A percentile compares a stretch with the other conserved stretches of the same genome.
These are phyloP conservation scores for Zoanthus gigantus DNA, from an alignment of 92 coral and sea anemone genomes.

Conservation along the genomic window DNA sequence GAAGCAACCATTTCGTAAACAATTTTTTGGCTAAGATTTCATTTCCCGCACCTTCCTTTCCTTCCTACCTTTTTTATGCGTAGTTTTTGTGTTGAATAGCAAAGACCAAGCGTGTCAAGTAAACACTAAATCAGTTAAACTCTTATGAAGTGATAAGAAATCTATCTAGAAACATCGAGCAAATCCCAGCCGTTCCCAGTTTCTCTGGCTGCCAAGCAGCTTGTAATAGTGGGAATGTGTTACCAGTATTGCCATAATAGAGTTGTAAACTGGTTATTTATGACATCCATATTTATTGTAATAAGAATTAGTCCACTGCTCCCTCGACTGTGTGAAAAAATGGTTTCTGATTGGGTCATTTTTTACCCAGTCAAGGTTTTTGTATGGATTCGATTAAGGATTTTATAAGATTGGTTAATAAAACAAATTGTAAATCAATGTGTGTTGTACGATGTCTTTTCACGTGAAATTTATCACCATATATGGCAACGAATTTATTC, in stretches of 20 bases:
- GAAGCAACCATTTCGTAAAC: constrained; percentile 10
- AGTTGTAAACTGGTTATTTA: constrained; percentile 49
- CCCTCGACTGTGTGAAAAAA: constrained; percentile 35
- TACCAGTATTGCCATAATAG: background rate
- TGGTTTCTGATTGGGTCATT: constrained; percentile 51
- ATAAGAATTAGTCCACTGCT: constrained; percentile 34
- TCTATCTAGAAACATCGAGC: background rate
- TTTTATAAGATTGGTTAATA: constrained; percentile 88
- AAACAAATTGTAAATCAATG: constrained; percentile 66
- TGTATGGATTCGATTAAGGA: constrained; percentile 71
- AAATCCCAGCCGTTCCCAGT: constrained; percentile 3
- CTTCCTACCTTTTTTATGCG: background rate
- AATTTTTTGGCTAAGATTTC: background rate
- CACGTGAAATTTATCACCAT: background rate
- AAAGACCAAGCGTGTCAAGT: background rate
- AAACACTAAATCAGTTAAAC: constrained; percentile 15
- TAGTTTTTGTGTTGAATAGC: background rate
- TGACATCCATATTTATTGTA: constrained; percentile 49
- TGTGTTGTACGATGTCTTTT: background rate
- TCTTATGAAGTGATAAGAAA: background rate
- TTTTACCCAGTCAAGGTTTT: constrained; percentile 70
- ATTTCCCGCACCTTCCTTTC: background rate
- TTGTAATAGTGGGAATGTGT: background rate
- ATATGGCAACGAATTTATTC: no score
- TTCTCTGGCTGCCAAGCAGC: constrained; percentile 37